Conservation (phyloP, 2,113 vertebrate species). For the Myrmecophaga tridactyla region DNA sequence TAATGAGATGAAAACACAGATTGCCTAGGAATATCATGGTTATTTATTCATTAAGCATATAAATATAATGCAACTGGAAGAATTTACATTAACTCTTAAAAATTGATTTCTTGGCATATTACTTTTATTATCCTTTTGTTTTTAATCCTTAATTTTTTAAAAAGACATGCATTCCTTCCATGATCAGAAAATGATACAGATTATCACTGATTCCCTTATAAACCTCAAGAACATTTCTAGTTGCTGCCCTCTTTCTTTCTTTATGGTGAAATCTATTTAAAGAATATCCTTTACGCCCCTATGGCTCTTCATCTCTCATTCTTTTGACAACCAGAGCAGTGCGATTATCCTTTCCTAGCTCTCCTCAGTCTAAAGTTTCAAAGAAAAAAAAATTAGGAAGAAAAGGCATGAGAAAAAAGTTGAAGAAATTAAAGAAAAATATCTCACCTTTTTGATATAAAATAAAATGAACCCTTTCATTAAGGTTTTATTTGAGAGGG, state of each 20-base stretch:
- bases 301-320: background rate
- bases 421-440: background rate
- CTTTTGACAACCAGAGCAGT: background rate
- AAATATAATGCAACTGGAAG: background rate
- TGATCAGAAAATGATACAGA: background rate
- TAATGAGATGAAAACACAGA: background rate
- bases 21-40: background rate
- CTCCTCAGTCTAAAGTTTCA: background rate
- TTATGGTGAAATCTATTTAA: background rate
- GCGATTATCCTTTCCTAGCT: background rate
- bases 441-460: background rate
- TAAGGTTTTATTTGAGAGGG: background rate
- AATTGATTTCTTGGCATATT: background rate
- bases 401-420: background rate
- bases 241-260: background rate
- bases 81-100: background rate
- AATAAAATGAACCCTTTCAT: background rate
- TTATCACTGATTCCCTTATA: background rate
- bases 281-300: background rate
- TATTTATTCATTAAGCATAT: background rate
- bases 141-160: background rate
- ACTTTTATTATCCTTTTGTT: background rate
- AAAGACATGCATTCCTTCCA: background rate
- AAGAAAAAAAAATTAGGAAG: too few relatives aligned
- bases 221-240: background rate